Evolutionary conservation across 2,888 invertebrate species (phyloP), one percentile per base, ranked within the genome.

Genomic region (Erebia palarica): DNA sequence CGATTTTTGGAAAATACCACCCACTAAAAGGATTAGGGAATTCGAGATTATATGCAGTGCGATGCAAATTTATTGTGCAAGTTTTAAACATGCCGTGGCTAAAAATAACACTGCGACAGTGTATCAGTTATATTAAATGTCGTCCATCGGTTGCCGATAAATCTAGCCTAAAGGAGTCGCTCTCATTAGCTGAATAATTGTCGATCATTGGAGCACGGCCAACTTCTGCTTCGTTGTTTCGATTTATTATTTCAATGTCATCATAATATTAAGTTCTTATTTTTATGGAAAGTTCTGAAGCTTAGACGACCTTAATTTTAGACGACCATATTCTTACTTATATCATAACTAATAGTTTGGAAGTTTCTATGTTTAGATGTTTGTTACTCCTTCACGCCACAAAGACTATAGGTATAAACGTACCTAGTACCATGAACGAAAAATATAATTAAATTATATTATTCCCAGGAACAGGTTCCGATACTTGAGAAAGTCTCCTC

Each of bases 111-210:
- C 1, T 49, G 59, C 59, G 58, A 70, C 70, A 60, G 58, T 59
- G 67, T 49, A 67, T 67, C 16, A 59, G 67, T 49, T 36, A 57
- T 51, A 53, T 55, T 36, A 36, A 36, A 36, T 47, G 21, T 55
- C 55, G 61, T 36, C 66, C 66, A 69, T 13, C n/a, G 36, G 47
- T 36, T 16, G 16, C 63, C 44, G 64, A 76, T 74, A 72, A 74
- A 76, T 73, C 72, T 68, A 64, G 61, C 58, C 69, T 71, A 70
- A n/a, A 74, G 66, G 69, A 63, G 69, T 64, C 67, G 69, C 27
- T 59, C 68, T 70, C 73, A 72, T 74, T 71, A 73, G 69, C 71
- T 71, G 65, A 73, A 74, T 74, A 70, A 74, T 73, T 73, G 71
- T 65, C 21, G 49, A 70, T 51, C 16, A 51, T 74, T 74, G 74